phyloP scores from a whole-genome alignment of 1,140 invertebrate genomes.

The Trinorchestia longiramus region DNA sequence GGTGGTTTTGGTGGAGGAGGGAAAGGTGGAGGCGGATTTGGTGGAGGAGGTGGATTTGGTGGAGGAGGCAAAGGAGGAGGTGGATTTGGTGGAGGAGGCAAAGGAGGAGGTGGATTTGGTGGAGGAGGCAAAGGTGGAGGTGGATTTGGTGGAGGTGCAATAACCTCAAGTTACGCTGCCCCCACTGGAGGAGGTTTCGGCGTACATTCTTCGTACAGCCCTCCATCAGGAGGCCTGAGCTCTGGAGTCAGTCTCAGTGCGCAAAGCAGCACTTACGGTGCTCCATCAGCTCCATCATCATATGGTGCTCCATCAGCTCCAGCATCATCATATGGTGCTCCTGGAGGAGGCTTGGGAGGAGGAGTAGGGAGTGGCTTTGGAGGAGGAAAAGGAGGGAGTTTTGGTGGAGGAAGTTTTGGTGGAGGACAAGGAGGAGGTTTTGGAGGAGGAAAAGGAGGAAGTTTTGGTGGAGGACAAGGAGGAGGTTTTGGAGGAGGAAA shows the following conservation, averaged over 20 bases:
- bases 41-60: not conserved
- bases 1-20: no score
- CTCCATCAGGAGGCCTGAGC: not conserved
- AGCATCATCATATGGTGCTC: conserved; percentile 51
- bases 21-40: no score
- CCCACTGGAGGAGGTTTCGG: not conserved
- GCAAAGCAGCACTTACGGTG: conserved; percentile 56
- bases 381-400: not conserved
- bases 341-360: conserved; percentile 10
- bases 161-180: not conserved
- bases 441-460: not conserved
- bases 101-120: not conserved
- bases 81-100: conserved; percentile 29
- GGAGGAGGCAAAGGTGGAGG: conserved; percentile 20
- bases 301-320: conserved; percentile 41
- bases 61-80: not conserved
- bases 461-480: not conserved
- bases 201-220: not conserved
- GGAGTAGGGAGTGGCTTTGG: not conserved
- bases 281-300: conserved; percentile 41
- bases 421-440: conserved; percentile 15
- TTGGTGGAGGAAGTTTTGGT: not conserved
- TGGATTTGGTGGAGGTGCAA: conserved; percentile 17
- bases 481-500: not conserved
- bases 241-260: conserved; percentile 16